These are phyloP conservation scores for Calameuta filiformis DNA, from an alignment of 2,888 invertebrate species.

Conservation along the genomic window DNA sequence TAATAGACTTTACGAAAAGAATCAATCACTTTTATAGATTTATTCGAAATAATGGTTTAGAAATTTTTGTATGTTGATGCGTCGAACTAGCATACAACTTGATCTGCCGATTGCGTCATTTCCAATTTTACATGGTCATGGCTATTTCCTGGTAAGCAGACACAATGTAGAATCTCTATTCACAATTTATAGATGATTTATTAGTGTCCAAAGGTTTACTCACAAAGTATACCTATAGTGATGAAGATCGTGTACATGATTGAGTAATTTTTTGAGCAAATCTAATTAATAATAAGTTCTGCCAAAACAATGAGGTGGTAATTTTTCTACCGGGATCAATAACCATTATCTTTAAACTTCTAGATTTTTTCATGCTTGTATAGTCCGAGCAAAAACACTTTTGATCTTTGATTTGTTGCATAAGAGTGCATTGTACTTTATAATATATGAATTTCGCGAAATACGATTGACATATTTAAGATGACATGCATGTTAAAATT, in stretches of 20 bases:
- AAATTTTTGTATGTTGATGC: neutral
- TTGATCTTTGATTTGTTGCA: too few species aligned
- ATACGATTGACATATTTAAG: neutral
- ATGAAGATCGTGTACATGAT: neutral
- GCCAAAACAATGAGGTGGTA: neutral
- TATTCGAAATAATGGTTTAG: neutral
- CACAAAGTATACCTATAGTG: neutral
- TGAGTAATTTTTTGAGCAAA: neutral
- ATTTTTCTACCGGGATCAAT: neutral
- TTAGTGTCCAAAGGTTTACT: neutral
- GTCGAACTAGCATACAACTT: neutral
- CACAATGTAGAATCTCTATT: neutral
- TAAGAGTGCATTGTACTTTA: neutral
- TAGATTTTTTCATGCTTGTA: neutral
- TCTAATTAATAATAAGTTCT: neutral
- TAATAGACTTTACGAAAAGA: neutral
- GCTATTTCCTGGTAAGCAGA: neutral
- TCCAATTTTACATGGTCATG: neutral
- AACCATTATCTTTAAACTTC: neutral
- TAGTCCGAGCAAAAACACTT: neutral
- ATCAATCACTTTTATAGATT: neutral
- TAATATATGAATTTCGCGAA: neutral
- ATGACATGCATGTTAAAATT: neutral
- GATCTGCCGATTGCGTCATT: neutral
- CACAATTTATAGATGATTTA: neutral